These are phyloP conservation scores for Drosophila incognita DNA, from an alignment of 2,888 invertebrate species.

Conservation along the genomic window DNA sequence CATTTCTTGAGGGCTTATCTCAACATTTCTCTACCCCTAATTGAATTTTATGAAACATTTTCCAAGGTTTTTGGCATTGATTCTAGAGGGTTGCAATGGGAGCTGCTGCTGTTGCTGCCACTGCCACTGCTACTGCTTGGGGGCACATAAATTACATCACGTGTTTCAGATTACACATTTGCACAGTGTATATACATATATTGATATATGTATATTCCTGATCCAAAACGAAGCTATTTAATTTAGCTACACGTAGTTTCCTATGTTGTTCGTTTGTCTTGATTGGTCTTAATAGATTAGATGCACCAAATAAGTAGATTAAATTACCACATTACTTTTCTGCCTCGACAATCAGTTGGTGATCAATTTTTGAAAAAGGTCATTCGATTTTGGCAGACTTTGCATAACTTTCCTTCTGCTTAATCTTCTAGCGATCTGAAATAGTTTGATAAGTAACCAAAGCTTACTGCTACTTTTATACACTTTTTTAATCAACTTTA, in stretches of 20 bases:
- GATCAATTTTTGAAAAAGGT: neutral
- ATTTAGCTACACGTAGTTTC: conserved; percentile 12
- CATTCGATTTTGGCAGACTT: neutral
- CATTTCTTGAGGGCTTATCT: conserved; percentile 35
- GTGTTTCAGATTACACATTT: conserved; percentile 69
- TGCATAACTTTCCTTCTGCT: neutral
- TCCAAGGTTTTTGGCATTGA: conserved; percentile 26
- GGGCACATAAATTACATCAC: conserved; percentile 67
- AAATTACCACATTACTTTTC: conserved; percentile 1
- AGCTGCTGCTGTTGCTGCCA: neutral
- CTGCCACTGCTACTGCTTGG: conserved; percentile 14
- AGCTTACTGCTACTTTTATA: fast-evolving
- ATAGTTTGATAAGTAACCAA: fast-evolving
- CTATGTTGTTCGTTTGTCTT: conserved; percentile 2
- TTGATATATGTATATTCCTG: conserved; percentile 11
- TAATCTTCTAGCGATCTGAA: neutral
- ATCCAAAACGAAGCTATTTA: conserved; percentile 37
- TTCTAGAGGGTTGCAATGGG: conserved; percentile 40
- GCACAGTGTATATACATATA: conserved; percentile 34
- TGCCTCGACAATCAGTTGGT: neutral
- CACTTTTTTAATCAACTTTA: neutral
- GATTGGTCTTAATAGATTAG: conserved; percentile 22
- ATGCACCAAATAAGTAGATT: conserved; percentile 11
- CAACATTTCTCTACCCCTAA: conserved; percentile 43
- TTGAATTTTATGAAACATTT: conserved; percentile 35